These are phyloP conservation scores for Baryphthengus martii DNA, from an alignment of 2,113 vertebrate species.

Conservation along the genomic window DNA sequence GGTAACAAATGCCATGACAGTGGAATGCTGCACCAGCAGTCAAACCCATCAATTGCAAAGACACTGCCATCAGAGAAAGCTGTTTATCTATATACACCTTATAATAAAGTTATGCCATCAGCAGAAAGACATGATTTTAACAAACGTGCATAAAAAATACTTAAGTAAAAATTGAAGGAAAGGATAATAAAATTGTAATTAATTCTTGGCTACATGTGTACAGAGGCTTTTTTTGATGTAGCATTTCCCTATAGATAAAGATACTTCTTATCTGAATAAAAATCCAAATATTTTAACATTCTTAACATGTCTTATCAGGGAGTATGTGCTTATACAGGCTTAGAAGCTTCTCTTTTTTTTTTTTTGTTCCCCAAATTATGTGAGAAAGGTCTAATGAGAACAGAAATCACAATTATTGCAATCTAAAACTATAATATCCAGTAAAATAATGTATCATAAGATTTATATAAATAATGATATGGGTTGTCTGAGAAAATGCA, in stretches of 20 bases:
- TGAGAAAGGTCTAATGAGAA: not conserved
- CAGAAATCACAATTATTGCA: not conserved
- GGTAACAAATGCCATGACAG: not conserved
- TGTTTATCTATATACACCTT: not conserved
- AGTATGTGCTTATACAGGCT: not conserved
- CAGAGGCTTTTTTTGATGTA: not conserved
- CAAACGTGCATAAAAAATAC: not conserved
- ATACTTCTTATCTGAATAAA: not conserved
- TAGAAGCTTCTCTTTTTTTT: not conserved
- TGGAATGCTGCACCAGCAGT: not conserved
- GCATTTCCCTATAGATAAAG: not conserved
- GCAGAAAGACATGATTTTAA: not conserved
- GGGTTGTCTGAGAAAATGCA: not conserved
- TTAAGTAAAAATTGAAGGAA: not conserved
- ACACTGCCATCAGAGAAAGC: not conserved
- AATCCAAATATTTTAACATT: not conserved
- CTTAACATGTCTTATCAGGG: not conserved
- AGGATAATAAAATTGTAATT: not conserved
- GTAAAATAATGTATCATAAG: not conserved
- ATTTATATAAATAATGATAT: not conserved
- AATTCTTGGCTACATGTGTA: not conserved
- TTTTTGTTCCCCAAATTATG: not conserved
- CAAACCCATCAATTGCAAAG: not conserved
- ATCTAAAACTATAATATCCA: not conserved
- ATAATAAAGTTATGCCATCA: not conserved